Base-by-base conservation (phyloP, 2,113 vertebrate genomes). In the Sinocyclocheilus anshuiensis region DNA sequence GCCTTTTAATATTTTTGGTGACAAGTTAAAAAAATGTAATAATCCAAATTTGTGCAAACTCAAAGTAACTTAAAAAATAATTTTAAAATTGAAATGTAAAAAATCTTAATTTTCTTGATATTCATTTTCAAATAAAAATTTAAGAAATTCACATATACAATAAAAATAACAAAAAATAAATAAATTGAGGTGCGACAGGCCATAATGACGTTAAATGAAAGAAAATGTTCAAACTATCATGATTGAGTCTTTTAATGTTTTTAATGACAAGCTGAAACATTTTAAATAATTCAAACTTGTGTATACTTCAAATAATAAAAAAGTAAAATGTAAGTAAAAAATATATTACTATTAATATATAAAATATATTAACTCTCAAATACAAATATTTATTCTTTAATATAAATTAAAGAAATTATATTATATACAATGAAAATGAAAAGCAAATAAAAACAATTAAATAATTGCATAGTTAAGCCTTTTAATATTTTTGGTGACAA, bases 181-280 rank as follows among this genome's bases (percentile, higher is more conserved):
- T 42, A 42, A 42, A 42, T 8, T 98, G 87, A 36, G 29, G 72
- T 29, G 6, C 72, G 83, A 88, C 45, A 91, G 88, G 4, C 9
- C 15, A 29, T 22, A 18, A 6, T 3, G 4, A 53, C 0, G 9
- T 77, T 77, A 77, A 33, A 53, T 18, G 4, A 55, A 39, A 33
- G 77, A 16, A 80, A 80, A 77, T 76, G 75, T 29, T 48, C 8
- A 3, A 75, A 45, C 42, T 11, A 24, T 39, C 39, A 75, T 75
- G 42, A 48, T 7, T 8, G 22, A 72, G 69, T 18, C 36, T 39
- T 72, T 22, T 12, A 11, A 4, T 36, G 36, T 20, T 36, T 36
- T 9, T 39, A 20, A 7, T 20, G 67, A 20, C 67, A 20, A 71
- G 29, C 67, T 20, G 33, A 36, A 71, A 18, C 2, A 1, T 36